A percentile compares a stretch with the other conserved stretches of the same genome.
Conservation (phyloP, 2,797 vertebrate species). For the Mallotus villosus region DNA sequence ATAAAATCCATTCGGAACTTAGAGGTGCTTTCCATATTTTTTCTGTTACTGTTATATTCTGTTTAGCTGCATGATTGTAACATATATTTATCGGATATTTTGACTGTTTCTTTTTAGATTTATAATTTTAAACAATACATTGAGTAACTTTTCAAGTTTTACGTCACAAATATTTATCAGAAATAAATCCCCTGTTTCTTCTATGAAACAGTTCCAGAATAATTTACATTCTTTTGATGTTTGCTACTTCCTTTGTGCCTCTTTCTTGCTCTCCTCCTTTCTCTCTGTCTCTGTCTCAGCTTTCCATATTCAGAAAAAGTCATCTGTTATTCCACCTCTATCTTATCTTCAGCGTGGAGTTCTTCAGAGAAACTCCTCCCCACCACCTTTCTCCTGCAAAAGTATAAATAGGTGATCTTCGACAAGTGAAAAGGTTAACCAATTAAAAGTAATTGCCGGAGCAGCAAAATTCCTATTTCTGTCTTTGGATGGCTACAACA, state of each 20-base stretch:
- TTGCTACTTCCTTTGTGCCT: conserved; percentile 31
- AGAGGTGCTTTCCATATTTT: too few species aligned
- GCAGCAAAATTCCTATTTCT: conserved; percentile 46
- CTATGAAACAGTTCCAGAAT: background rate
- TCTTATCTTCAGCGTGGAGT: conserved; percentile 42
- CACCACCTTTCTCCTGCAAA: conserved; percentile 53
- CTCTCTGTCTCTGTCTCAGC: conserved; percentile 45
- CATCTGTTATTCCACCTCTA: conserved; percentile 18
- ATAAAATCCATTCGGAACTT: too few species aligned
- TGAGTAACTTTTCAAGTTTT: background rate
- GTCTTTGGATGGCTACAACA: conserved; percentile 49
- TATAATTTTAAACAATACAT: background rate
- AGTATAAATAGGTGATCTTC: conserved; percentile 64
- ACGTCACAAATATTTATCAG: background rate
- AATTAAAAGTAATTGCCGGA: conserved; percentile 74
- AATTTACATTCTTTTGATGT: conserved; percentile 69
- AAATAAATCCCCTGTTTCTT: background rate
- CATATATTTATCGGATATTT: background rate
- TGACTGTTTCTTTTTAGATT: background rate
- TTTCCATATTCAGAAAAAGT: conserved; percentile 57
- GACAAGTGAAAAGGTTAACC: conserved; percentile 69
- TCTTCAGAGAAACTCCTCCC: conserved; percentile 49
- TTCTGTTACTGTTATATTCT: background rate
- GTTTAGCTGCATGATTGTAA: background rate
- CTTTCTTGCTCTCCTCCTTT: conserved; percentile 50